These are phyloP conservation scores for Eptatretus atami DNA, from an alignment of 2,797 vertebrate species.

Conservation along the genomic window DNA sequence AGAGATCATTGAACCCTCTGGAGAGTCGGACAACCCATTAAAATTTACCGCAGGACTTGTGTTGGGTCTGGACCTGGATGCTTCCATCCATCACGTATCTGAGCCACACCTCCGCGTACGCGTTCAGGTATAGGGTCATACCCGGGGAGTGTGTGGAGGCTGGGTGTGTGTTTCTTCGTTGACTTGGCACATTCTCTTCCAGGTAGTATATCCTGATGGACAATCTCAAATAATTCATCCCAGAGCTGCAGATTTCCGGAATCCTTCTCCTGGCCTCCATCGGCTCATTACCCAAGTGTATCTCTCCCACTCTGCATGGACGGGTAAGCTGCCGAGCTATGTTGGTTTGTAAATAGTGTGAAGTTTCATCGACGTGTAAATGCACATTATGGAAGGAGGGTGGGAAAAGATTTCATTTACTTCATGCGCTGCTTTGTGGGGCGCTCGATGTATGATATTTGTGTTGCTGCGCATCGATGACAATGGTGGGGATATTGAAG, in stretches of 20 bases:
- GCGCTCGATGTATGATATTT: no score
- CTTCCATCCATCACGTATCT: conserved; percentile 54
- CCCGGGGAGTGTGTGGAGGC: not conserved
- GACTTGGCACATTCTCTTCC: conserved; percentile 4
- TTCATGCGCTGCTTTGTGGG: no score
- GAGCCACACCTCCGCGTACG: conserved; percentile 55
- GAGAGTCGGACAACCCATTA: conserved; percentile 72
- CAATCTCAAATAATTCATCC: conserved; percentile 77
- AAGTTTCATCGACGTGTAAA: no score
- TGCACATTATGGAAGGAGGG: no score
- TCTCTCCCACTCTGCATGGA: conserved; percentile 75
- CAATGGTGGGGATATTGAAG: no score
- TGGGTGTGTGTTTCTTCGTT: not conserved
- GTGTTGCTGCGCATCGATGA: no score
- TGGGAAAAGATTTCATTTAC: no score
- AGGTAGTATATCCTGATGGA: conserved; percentile 79
- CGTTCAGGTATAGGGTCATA: conserved; percentile 32
- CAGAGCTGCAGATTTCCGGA: conserved; percentile 63
- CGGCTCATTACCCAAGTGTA: conserved; percentile 82
- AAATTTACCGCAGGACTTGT: conserved; percentile 61
- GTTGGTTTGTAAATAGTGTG: no score
- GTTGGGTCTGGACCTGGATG: conserved; percentile 59
- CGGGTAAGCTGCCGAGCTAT: conserved; percentile 20
- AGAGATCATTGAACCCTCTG: conserved; percentile 60
- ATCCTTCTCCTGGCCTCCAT: conserved; percentile 46